phyloP scores from a whole-genome alignment of 2,113 vertebrate genomes.

The Pterocles burchelli region DNA sequence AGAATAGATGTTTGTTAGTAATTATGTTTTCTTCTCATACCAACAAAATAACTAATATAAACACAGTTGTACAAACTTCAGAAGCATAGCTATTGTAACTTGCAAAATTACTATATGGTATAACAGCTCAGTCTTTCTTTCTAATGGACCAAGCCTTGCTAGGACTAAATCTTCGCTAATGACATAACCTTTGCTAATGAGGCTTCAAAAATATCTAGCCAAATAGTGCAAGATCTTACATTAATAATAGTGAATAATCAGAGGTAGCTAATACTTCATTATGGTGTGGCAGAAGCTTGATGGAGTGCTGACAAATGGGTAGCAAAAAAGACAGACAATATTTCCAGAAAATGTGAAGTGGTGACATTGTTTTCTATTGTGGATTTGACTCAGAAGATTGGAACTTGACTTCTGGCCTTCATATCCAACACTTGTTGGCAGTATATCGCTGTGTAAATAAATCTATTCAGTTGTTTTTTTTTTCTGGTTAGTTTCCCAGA shows the following conservation, averaged over 20 bases:
- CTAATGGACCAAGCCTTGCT: not conserved
- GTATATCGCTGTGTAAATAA: not conserved
- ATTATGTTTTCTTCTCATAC: not conserved
- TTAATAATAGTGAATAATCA: not conserved
- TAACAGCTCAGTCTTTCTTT: not conserved
- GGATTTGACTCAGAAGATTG: conserved; percentile 38
- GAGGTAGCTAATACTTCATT: conserved; percentile 3
- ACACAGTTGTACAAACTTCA: not conserved
- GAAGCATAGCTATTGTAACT: not conserved
- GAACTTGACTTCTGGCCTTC: conserved; percentile 49
- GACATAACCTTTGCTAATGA: not conserved
- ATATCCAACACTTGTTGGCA: conserved; percentile 11
- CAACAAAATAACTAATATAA: not conserved
- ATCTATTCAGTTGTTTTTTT: not conserved
- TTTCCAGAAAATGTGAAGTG: conserved; percentile 41
- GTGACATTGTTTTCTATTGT: conserved; percentile 13
- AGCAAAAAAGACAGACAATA: not conserved
- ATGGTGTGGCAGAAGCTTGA: not conserved
- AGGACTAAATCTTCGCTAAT: not conserved
- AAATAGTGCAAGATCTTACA: not conserved
- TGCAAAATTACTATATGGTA: not conserved
- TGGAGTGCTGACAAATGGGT: conserved; percentile 10
- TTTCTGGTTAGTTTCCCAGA: conserved; percentile 11
- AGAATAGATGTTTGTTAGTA: not conserved
- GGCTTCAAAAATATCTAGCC: not conserved